Evolutionary conservation across 1,140 invertebrate genomes (phyloP).

Genomic region (Meteorus sp.): DNA sequence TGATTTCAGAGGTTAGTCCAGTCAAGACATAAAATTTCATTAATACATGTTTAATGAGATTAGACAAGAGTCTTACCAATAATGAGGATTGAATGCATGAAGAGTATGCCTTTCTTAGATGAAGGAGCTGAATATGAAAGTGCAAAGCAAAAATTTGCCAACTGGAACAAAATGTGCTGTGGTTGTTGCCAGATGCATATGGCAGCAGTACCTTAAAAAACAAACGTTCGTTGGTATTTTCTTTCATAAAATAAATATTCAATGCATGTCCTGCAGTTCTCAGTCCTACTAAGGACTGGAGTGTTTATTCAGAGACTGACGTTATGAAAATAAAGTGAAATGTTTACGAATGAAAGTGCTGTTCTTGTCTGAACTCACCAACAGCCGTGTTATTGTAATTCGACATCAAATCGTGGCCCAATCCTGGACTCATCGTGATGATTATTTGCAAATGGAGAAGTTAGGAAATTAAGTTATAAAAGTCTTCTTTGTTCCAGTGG

Average conservation of each 20-base stretch:
- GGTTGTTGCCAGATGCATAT: constrained; percentile 55
- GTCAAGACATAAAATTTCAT: too few relatives aligned
- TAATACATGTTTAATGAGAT: constrained; percentile 22
- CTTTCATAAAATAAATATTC: background rate
- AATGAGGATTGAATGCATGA: constrained; percentile 79
- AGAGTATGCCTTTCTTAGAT: constrained; percentile 75
- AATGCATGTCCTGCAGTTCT: background rate
- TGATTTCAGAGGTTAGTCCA: background rate
- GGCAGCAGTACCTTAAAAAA: constrained; percentile 45
- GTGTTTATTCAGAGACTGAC: too few relatives aligned
- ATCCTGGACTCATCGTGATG: constrained; percentile 46
- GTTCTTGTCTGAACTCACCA: constrained; percentile 37
- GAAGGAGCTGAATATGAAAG: constrained; percentile 77
- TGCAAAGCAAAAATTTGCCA: constrained; percentile 77
- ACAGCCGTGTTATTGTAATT: constrained; percentile 48
- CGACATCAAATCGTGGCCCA: constrained; percentile 51
- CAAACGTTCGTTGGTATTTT: constrained; percentile 14
- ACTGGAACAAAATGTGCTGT: constrained; percentile 62
- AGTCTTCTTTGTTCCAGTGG: background rate
- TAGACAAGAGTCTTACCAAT: constrained; percentile 72
- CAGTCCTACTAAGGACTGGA: background rate
- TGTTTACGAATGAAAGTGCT: constrained; percentile 3
- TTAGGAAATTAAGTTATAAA: too few relatives aligned
- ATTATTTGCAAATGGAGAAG: constrained; percentile 15
- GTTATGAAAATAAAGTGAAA: constrained; percentile 14